A percentile compares a stretch with the other conserved stretches of the same genome.
Evolutionary conservation across 2,113 vertebrate species (phyloP).

Genomic region (Etia nguti): DNA sequence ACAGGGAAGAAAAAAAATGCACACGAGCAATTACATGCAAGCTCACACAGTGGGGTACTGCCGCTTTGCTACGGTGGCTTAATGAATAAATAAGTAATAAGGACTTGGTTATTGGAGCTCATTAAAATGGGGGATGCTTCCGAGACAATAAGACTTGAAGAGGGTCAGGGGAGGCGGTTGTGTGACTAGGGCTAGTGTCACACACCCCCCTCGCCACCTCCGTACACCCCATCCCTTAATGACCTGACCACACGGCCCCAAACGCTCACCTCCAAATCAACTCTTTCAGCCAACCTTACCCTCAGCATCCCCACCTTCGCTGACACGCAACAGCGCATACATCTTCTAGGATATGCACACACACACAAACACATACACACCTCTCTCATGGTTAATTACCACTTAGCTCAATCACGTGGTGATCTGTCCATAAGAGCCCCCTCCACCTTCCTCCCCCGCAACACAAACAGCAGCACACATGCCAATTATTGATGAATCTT

Average conservation of each 20-base stretch:
- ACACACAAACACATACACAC: constrained; percentile 13
- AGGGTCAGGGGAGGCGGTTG: constrained; percentile 41
- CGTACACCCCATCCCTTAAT: not conserved
- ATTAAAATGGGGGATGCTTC: constrained; percentile 72
- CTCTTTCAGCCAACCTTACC: constrained; percentile 10
- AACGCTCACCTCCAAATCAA: constrained; percentile 57
- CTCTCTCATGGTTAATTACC: constrained; percentile 65
- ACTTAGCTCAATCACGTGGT: constrained; percentile 66
- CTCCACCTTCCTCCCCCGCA: constrained; percentile 9
- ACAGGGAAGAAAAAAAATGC: not conserved
- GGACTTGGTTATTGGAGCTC: constrained; percentile 66
- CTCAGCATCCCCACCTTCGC: not conserved
- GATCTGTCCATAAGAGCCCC: constrained; percentile 49
- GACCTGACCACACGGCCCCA: constrained; percentile 51
- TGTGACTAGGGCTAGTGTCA: not conserved
- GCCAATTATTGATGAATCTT: constrained; percentile 79
- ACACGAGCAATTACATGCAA: constrained; percentile 42
- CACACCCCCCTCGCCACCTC: not conserved
- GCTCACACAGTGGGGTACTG: constrained; percentile 42
- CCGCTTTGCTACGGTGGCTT: constrained; percentile 40
- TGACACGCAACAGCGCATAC: not conserved
- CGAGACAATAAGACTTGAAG: constrained; percentile 58
- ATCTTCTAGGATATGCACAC: not conserved
- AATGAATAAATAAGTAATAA: constrained; percentile 75
- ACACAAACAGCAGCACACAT: constrained; percentile 67